Base-by-base conservation (phyloP, 2,888 invertebrate genomes). In the Altica lythri region DNA sequence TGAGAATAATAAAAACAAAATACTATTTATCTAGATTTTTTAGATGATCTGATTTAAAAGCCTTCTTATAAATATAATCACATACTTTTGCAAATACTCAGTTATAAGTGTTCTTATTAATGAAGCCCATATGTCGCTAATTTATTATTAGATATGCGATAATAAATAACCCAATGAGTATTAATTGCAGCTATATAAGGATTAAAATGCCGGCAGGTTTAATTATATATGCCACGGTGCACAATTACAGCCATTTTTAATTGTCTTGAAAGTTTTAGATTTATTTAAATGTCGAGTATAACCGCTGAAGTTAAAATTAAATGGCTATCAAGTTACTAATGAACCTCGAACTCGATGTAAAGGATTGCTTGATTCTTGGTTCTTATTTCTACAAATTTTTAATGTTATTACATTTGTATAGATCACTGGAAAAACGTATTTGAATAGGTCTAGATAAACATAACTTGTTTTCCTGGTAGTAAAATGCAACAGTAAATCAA, bases 161-260 rank as follows among this genome's bases (percentile, higher is more conserved):
- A 49, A 59, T 56, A 55, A 56, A 56, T 59, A 45, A 54, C 37
- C 19, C 35, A 43, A 42, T 29, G 35, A 42, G 45, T 53, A 59
- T 58, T 58, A 58, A 58, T 57, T 57, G 54, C 44, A 17, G 17
- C 53, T 56, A 42, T 52, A 47, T 52, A 52, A 52, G 56, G 56
- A 47, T 32, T 47, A 38, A 54, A 57, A 51, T 47, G 46, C 57
- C 51, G 12, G 37, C 27, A 45, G 44, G 51, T 51, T 51, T 40
- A 51, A 54, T 57, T 54, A 57, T 48, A 19, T 40, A 44, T 54
- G 44, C 54, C 50, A 38, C 30, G 46, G 47, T 29, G 44, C 40
- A 56, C 52, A 48, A 56, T 56, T 52, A 56, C 38, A 35, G 37
- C 48, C 17, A 44, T 54, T 48, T 49, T 54, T 54, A 54, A 54